phyloP scores from a whole-genome alignment of 2,113 vertebrate species.

The Trogon melanurus region DNA sequence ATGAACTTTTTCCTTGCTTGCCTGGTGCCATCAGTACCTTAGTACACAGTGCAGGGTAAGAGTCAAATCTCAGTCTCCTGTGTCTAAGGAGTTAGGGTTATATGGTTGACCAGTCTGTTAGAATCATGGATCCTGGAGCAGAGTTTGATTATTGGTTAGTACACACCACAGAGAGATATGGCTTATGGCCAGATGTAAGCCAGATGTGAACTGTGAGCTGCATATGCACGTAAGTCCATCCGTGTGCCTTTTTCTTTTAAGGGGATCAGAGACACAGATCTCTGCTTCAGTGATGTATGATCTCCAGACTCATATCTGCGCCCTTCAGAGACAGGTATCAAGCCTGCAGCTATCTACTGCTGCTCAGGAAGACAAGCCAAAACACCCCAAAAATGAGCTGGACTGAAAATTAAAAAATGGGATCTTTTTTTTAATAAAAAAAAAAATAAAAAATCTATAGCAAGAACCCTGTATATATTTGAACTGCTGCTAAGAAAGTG shows the following conservation, averaged over 20 bases:
- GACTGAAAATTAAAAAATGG: not conserved
- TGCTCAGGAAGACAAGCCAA: not conserved
- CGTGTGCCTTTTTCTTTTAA: not conserved
- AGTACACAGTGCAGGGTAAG: not conserved
- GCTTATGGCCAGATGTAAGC: not conserved
- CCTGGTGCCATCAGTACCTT: not conserved
- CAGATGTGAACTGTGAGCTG: not conserved
- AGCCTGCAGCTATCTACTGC: not conserved
- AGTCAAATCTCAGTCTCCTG: not conserved
- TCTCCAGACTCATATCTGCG: not conserved
- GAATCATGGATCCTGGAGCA: not conserved
- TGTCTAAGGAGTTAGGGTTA: not conserved
- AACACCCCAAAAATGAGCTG: not conserved
- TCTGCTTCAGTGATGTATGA: not conserved
- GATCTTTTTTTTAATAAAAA: not conserved
- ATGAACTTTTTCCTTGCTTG: not conserved
- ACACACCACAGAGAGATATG: not conserved
- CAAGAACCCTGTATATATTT: not conserved
- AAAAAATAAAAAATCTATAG: not conserved
- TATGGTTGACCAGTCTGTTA: not conserved
- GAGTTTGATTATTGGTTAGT: not conserved
- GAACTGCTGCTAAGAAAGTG: not conserved
- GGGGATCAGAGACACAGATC: not conserved
- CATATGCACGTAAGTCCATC: accelerated
- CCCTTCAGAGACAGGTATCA: not conserved